phyloP scores from a whole-genome alignment of 2,113 vertebrate species.

The Sinocyclocheilus maitianheensis region DNA sequence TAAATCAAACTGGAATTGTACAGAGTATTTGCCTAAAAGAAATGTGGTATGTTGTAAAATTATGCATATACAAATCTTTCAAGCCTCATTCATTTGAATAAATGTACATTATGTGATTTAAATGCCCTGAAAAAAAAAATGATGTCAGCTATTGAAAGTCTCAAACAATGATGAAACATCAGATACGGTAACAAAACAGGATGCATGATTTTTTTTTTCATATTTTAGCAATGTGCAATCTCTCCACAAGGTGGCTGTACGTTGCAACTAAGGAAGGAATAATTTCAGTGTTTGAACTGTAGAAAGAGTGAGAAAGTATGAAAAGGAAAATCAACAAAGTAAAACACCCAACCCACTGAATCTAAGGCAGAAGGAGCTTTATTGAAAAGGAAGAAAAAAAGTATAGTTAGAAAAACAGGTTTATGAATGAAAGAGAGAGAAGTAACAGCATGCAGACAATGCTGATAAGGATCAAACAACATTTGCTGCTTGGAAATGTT shows the following conservation, averaged over 20 bases:
- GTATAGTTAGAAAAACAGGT: slow-evolving; percentile 58
- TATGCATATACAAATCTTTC: neutral
- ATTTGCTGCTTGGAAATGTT: neutral
- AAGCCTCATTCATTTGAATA: neutral
- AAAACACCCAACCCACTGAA: slow-evolving; percentile 54
- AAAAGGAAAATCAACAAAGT: slow-evolving; percentile 33
- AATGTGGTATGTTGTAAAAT: neutral
- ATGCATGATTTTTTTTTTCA: too few relatives aligned
- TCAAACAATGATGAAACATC: neutral
- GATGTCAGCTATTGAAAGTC: neutral
- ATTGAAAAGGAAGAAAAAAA: slow-evolving; percentile 70
- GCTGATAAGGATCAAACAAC: slow-evolving; percentile 24
- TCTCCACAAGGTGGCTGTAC: slow-evolving; percentile 61
- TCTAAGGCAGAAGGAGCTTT: slow-evolving; percentile 57
- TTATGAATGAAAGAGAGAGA: slow-evolving; percentile 53
- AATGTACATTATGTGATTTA: neutral
- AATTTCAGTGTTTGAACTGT: neutral
- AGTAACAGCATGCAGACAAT: slow-evolving; percentile 64
- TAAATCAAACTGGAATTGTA: neutral
- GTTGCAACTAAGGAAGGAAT: too few relatives aligned
- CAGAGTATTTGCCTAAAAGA: neutral
- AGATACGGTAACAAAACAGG: too few relatives aligned
- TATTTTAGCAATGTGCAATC: neutral
- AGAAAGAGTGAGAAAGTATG: neutral
- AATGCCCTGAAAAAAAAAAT: neutral